A percentile compares a stretch with the other conserved stretches of the same genome.
Evolutionary conservation across 2,797 vertebrate species (phyloP).

Genomic region (Oreortyx pictus): DNA sequence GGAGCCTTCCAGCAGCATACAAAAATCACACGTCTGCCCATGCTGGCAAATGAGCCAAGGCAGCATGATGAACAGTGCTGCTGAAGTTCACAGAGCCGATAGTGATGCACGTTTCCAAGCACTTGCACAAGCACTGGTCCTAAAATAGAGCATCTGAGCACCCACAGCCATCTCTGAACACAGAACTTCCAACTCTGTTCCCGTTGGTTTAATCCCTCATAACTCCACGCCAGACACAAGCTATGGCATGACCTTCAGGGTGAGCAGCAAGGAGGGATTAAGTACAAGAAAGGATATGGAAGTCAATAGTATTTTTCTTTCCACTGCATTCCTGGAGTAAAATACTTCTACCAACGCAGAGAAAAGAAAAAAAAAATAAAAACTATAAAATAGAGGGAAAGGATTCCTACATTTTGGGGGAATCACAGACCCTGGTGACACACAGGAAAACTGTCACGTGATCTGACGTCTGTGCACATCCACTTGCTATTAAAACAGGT

Average conservation of each 20-base stretch:
- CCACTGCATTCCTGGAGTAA: neutral
- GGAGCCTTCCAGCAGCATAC: neutral
- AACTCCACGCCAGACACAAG: neutral
- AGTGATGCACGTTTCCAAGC: neutral
- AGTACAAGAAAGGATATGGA: neutral
- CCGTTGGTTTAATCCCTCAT: neutral
- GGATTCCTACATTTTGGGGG: too few species aligned
- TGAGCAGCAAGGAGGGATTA: neutral
- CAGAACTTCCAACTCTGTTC: neutral
- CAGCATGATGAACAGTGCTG: neutral
- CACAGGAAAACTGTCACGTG: neutral
- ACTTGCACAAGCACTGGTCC: neutral
- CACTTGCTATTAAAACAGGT: accelerated
- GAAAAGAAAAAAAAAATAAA: neutral
- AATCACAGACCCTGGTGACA: neutral
- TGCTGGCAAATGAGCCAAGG: neutral
- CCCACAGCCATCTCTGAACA: neutral
- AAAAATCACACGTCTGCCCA: neutral
- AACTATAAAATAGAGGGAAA: neutral
- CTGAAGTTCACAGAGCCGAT: neutral
- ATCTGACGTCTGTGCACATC: neutral
- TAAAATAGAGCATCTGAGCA: neutral
- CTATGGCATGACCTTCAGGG: neutral
- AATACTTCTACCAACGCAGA: neutral
- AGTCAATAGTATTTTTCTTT: neutral